Evolutionary conservation across 2,113 vertebrate species (phyloP), one percentile per base, ranked within the genome.

Genomic region (Cavia aperea): DNA sequence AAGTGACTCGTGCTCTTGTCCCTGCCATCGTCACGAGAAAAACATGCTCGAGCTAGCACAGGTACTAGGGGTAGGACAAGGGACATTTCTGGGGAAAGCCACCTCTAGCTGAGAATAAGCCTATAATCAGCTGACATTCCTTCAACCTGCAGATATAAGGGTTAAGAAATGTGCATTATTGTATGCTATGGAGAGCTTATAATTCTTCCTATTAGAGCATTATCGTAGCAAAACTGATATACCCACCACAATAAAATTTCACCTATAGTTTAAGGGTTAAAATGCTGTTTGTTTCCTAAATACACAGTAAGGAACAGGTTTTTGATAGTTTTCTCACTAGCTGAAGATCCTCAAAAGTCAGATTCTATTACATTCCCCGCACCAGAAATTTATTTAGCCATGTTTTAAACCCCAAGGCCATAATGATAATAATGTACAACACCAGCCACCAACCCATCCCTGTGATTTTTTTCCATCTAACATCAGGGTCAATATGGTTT

Each of bases 181-280:
- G 46, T 12, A n/a, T 19, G 8, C 9, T 9, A 46, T 15, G 78
- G 73, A 85, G 54, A 73, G 78, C 77, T 23, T 81, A 33, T 21
- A 73, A n/a, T n/a, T 68, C 21, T 43, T 29, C 85, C 2, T 60
- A 81, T 88, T 11, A 8, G 23, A 83, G 21, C 31, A 54, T 87
- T 60, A 86, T 9, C 29, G 29, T 31, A 46, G 68, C 51, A 88
- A 87, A 93, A 70, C 14, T n/a, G 49, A 81, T 26, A 77, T 4
- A 77, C 8, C 9, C 5, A 70, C 19, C 26, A 73, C 2, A 68
- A n/a, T 78, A 75, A 88, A 83, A 93, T 51, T 83, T 73, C 49
- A 78, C 66, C 10, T 88, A 3, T 14, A 92, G 54, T 84, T 90
- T 81, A 56, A 88, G n/a, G 33, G 72, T 91, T 92, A 87, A 91